Percentiles rank a stretch among this genome's conserved stretches.
Evolutionary conservation across 2,113 vertebrate species (phyloP).

Genomic region (Pedetes capensis): DNA sequence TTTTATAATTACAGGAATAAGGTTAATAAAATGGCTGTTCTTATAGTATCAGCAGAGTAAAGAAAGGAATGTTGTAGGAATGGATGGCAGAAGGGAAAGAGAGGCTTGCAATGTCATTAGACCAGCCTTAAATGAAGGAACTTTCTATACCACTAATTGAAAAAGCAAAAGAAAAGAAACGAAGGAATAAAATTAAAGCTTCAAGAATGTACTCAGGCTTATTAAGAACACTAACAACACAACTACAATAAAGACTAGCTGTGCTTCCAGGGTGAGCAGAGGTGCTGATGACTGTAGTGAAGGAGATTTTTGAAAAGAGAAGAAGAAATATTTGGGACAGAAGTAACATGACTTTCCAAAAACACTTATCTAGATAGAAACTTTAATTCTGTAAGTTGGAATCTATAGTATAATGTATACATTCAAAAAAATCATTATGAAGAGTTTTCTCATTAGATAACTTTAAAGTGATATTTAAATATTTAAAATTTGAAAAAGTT

Average conservation of each 20-base stretch:
- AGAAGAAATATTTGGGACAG: neutral
- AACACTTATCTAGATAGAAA: neutral
- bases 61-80: constrained; percentile 2
- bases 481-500: neutral
- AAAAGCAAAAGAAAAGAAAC: neutral
- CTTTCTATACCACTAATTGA: neutral
- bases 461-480: neutral
- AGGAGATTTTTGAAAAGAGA: neutral
- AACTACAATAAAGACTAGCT: neutral
- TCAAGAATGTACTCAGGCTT: neutral
- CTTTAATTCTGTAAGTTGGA: neutral
- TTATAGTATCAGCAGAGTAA: neutral
- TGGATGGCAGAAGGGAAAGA: neutral
- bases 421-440: neutral
- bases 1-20: constrained; percentile 6
- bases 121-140: neutral
- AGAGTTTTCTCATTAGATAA: neutral
- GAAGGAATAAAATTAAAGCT: neutral
- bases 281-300: neutral
- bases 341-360: neutral
- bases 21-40: neutral
- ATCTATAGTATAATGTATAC: neutral
- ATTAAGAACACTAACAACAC: neutral
- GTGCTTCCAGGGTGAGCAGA: neutral
- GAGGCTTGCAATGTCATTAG: neutral